Evolutionary conservation across 2,797 vertebrate species (phyloP), one percentile per base, ranked within the genome.

Genomic region (Margarornis squamiger): DNA sequence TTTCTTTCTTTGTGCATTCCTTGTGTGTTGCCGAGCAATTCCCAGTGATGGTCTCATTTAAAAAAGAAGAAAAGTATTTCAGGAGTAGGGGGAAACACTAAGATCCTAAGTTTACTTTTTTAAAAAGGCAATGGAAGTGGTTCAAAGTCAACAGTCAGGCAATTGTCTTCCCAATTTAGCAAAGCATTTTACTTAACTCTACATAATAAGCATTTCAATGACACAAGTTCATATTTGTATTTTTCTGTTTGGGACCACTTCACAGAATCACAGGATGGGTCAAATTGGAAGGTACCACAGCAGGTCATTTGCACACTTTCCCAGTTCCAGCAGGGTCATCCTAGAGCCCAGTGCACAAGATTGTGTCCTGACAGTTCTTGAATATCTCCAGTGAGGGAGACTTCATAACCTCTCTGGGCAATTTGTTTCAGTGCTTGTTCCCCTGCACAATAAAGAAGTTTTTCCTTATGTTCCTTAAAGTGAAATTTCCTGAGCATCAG

Each of bases 1-100:
- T 87, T 88, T 93, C 55, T 65, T 70, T 24, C 39, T 87, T 81
- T 81, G 51, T 93, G 34, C 29, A 32, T 72, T 93, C 24, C 14
- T 55, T 68, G 20, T 68, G 22, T 18, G 61, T 46, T 45, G 77
- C 70, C 63, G 27, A 59, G 55, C 16, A 30, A 66, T 77, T 78
- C 38, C 18, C 41, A 39, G 20, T 30, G 26, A 82, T 3, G 2
- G 23, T 36, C 14, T 8, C 22, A 32, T 55, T 87, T 62, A 76
- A 94, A 79, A 30, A 86, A 38, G 55, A 61, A 48, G 20, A 72
- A n/a, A 65, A 74, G 24, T 61, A 27, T 82, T 92, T 87, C 48
- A 67, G 41, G 32, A 86, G 30, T 20, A 21, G 14, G 26, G 46
- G 36, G 5, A 66, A 77, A 79, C 22, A 51, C 6, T 21, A 73